Conservation (phyloP, 2,797 vertebrate species). For the Agapornis canus region DNA sequence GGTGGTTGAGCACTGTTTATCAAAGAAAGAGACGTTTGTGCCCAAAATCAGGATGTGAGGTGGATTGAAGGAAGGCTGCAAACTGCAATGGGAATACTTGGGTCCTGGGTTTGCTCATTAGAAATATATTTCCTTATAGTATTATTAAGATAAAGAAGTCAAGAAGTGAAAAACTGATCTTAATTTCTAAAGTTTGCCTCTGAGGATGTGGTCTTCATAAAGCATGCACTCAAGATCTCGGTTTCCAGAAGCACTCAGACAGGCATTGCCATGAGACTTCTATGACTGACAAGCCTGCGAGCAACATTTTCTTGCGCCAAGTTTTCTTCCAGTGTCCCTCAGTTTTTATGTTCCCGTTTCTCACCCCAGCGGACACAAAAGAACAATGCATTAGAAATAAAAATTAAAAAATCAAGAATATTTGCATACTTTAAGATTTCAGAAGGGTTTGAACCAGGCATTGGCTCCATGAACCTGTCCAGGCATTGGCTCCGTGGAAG, state of each 20-base stretch:
- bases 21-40: neutral
- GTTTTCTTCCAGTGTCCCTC: neutral
- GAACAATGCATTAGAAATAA: neutral
- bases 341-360: neutral
- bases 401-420: neutral
- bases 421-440: neutral
- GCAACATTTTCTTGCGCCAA: neutral
- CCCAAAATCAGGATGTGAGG: neutral
- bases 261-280: neutral
- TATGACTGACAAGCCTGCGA: neutral
- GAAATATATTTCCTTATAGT: neutral
- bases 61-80: neutral
- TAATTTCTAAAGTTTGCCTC: neutral
- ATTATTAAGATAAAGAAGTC: neutral
- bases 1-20: neutral
- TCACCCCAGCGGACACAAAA: neutral
- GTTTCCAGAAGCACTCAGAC: neutral
- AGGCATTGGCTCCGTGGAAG: neutral
- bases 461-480: neutral
- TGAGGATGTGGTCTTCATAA: neutral
- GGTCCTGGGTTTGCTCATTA: neutral
- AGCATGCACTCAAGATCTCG: neutral
- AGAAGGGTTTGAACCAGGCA: neutral
- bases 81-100: neutral
- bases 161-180: neutral